Percentiles rank a stretch among this genome's conserved stretches.
Conservation (phyloP, 2,113 vertebrate genomes). For the Oryzias celebensis region DNA sequence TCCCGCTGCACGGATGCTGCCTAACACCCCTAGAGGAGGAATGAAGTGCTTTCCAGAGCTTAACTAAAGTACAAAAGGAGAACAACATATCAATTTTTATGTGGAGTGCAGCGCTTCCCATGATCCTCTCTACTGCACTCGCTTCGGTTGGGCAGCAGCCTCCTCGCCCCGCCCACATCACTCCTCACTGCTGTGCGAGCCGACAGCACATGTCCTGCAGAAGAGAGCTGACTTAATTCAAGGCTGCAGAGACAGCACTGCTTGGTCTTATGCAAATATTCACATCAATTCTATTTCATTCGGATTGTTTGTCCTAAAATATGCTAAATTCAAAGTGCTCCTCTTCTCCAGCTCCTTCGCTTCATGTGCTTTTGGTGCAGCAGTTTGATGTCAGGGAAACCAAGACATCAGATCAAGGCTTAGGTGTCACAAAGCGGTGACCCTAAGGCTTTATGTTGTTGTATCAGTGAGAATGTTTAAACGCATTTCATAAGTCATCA, state of each 20-base stretch:
- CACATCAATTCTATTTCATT: no score
- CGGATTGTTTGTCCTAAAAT: no score
- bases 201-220: constrained; percentile 57
- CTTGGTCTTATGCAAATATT: no score
- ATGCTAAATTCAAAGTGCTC: not conserved
- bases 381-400: constrained; percentile 27
- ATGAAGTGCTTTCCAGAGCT: constrained; percentile 25
- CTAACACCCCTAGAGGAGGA: constrained; percentile 37
- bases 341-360: constrained; percentile 48
- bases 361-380: constrained; percentile 64
- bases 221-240: constrained; percentile 3
- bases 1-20: constrained; percentile 41
- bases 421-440: constrained; percentile 28
- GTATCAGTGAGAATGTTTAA: not conserved
- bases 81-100: not conserved
- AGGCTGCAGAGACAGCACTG: no score
- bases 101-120: constrained; percentile 18
- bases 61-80: not conserved
- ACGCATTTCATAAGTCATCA: not conserved
- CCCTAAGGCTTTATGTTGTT: constrained; percentile 55
- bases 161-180: constrained; percentile 41
- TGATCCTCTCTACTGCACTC: constrained; percentile 57
- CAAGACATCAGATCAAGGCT: constrained; percentile 52
- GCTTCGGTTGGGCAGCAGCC: constrained; percentile 59
- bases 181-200: constrained; percentile 48